phyloP scores from a whole-genome alignment of 2,888 invertebrate genomes.

The Tetranychus piercei region DNA sequence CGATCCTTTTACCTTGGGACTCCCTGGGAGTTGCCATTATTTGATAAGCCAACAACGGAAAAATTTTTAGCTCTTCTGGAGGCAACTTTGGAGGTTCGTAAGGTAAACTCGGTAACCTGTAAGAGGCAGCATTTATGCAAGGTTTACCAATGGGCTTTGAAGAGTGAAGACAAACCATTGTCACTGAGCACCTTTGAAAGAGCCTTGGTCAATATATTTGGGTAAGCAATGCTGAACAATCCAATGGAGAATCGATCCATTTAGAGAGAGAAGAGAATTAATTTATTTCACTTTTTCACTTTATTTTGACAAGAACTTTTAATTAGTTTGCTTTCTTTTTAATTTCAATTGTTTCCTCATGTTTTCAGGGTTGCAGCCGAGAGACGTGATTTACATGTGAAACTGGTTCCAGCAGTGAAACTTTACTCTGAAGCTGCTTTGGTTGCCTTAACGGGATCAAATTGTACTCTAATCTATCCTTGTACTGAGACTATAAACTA shows the following conservation, averaged over 20 bases:
- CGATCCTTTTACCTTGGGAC: slow-evolving; percentile 7
- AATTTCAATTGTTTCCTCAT: background rate
- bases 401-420: slow-evolving; percentile 20
- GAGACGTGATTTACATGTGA: slow-evolving; percentile 16
- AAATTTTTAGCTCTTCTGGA: slow-evolving; percentile 19
- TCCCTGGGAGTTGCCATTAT: slow-evolving; percentile 17
- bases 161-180: slow-evolving; percentile 11
- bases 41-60: slow-evolving; percentile 19
- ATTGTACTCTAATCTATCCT: slow-evolving; percentile 17
- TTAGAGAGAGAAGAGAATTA: too few species aligned
- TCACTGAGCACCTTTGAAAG: slow-evolving; percentile 17
- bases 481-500: slow-evolving; percentile 10
- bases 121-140: slow-evolving; percentile 19
- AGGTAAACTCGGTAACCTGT: slow-evolving; percentile 15
- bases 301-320: background rate
- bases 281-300: background rate
- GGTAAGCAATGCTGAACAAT: slow-evolving; percentile 9
- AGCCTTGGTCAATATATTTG: slow-evolving; percentile 19
- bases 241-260: too few species aligned
- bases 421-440: slow-evolving; percentile 20
- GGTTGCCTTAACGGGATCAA: slow-evolving; percentile 17
- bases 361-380: slow-evolving; percentile 19
- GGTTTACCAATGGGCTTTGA: slow-evolving; percentile 17
- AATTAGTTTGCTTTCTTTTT: background rate
- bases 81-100: slow-evolving; percentile 19